Evolutionary conservation across 2,888 invertebrate species (phyloP).

Genomic region (Biston betularia): DNA sequence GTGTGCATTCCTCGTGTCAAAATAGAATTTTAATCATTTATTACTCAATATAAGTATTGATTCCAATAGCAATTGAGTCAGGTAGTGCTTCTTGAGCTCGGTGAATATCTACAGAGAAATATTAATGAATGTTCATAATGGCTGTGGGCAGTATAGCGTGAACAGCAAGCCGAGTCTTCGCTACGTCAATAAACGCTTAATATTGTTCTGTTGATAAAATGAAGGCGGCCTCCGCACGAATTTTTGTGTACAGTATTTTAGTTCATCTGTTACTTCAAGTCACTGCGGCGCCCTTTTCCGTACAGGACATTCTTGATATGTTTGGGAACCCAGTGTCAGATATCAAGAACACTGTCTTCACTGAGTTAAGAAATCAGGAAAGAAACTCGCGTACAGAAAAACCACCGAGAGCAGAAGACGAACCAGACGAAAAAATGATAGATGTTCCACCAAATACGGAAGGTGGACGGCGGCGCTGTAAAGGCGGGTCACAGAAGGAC

Average conservation of each 20-base stretch:
- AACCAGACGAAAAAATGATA: constrained; percentile 60
- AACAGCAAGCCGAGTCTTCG: constrained; percentile 47
- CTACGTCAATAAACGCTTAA: constrained; percentile 59
- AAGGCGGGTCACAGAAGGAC: constrained; percentile 59
- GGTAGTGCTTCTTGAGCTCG: constrained; percentile 14
- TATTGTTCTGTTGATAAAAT: constrained; percentile 61
- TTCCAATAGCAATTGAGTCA: constrained; percentile 18
- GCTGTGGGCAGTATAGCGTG: constrained; percentile 47
- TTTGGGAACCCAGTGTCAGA: constrained; percentile 75
- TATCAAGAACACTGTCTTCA: constrained; percentile 51
- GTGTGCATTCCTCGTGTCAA: not conserved
- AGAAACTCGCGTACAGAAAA: constrained; percentile 23
- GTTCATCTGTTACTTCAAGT: constrained; percentile 61
- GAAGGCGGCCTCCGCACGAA: constrained; percentile 68
- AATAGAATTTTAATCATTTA: constrained; percentile 13
- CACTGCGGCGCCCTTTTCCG: constrained; percentile 57
- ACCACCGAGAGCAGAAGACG: constrained; percentile 27
- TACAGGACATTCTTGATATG: constrained; percentile 62
- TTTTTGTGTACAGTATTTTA: constrained; percentile 66
- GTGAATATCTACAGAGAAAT: constrained; percentile 11
- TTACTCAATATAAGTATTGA: constrained; percentile 2
- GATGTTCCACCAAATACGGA: constrained; percentile 67
- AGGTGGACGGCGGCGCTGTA: constrained; percentile 46
- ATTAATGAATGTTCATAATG: constrained; percentile 28
- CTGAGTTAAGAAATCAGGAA: constrained; percentile 26